phyloP scores from a whole-genome alignment of 2,797 vertebrate genomes.

The Anguilla megastoma region DNA sequence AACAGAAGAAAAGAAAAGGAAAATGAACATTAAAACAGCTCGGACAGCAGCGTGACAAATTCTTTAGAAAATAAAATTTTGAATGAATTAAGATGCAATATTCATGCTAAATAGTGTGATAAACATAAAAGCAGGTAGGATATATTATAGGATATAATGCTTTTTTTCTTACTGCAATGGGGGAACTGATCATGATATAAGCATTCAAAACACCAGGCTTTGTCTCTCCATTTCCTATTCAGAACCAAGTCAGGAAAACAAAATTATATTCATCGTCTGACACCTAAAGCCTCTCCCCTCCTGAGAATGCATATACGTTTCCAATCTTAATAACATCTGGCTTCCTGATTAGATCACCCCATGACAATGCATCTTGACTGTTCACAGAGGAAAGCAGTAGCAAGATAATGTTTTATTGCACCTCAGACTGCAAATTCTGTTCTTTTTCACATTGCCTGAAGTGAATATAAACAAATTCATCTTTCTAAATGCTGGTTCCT shows the following conservation, averaged over 20 bases:
- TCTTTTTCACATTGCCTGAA: conserved; percentile 33
- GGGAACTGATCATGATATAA: not conserved
- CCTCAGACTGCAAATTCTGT: conserved; percentile 42
- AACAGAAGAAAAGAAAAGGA: conserved; percentile 60
- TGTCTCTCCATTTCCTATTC: not conserved
- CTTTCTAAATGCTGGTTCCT: not conserved
- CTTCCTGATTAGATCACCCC: conserved; percentile 44
- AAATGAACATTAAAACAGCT: conserved; percentile 5
- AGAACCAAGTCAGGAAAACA: not conserved
- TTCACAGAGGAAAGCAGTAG: conserved; percentile 30
- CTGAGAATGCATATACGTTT: conserved; percentile 22
- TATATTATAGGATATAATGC: not conserved
- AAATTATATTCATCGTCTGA: conserved; percentile 7
- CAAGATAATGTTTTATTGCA: conserved; percentile 47
- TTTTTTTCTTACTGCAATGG: not conserved
- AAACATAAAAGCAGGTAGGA: not conserved
- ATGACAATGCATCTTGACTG: conserved; percentile 30
- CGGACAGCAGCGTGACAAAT: not conserved
- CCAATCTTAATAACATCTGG: conserved; percentile 31
- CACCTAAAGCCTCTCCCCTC: conserved; percentile 4
- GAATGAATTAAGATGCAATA: not conserved
- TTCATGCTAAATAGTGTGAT: not conserved
- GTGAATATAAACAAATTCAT: not conserved
- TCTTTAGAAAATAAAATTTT: not conserved
- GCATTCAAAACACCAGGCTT: not conserved